phyloP scores from a whole-genome alignment of 1,140 invertebrate genomes.

The Amphibalanus amphitrite region DNA sequence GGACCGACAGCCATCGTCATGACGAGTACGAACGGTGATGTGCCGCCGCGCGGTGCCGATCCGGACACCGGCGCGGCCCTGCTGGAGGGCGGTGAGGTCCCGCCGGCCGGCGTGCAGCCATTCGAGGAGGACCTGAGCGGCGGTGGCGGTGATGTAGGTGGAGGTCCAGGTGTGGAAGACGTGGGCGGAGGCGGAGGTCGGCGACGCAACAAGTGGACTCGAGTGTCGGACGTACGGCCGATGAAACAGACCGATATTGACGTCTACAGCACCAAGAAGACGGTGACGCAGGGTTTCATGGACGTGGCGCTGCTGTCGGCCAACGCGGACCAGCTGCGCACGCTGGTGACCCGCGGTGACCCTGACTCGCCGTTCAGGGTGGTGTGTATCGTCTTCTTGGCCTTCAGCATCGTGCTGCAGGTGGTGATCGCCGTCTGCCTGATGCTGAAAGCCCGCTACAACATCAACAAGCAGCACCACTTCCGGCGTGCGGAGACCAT shows the following conservation, averaged over 20 bases:
- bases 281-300: slow-evolving; percentile 47
- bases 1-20: too few species aligned
- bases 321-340: slow-evolving; percentile 69
- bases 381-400: slow-evolving; percentile 57
- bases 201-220: neutral
- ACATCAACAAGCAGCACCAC: slow-evolving; percentile 46
- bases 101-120: neutral
- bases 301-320: slow-evolving; percentile 30
- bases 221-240: slow-evolving; percentile 73
- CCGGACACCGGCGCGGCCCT: neutral
- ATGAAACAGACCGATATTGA: slow-evolving; percentile 52
- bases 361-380: slow-evolving; percentile 26
- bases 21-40: neutral
- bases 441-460: slow-evolving; percentile 54
- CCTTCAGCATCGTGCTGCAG: slow-evolving; percentile 65
- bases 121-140: neutral
- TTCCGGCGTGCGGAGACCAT: slow-evolving; percentile 34
- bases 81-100: neutral
- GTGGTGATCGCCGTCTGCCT: slow-evolving; percentile 55
- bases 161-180: too few species aligned
- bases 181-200: neutral
- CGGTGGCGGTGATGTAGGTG: neutral
- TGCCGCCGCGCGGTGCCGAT: too few species aligned
- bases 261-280: slow-evolving; percentile 70
- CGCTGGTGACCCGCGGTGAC: slow-evolving; percentile 54